phyloP scores from a whole-genome alignment of 2,113 vertebrate species.

The Erythrocebus patas region DNA sequence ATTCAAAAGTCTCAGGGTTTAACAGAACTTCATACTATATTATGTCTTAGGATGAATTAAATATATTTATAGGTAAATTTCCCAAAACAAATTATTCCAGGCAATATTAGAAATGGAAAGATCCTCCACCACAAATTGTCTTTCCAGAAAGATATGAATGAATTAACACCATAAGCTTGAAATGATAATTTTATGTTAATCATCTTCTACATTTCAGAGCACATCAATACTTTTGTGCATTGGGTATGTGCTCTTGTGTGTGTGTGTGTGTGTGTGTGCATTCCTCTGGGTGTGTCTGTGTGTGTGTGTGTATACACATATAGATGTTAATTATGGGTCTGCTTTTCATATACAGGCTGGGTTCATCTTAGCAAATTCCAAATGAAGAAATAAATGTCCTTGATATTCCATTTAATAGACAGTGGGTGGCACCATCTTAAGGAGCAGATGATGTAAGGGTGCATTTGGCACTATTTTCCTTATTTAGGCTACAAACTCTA shows the following conservation, averaged over 20 bases:
- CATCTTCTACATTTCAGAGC: slow-evolving; percentile 40
- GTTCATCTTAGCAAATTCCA: slow-evolving; percentile 47
- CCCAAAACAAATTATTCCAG: slow-evolving; percentile 51
- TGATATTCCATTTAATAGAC: slow-evolving; percentile 78
- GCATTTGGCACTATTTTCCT: slow-evolving; percentile 76
- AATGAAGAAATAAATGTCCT: slow-evolving; percentile 49
- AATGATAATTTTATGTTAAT: slow-evolving; percentile 72
- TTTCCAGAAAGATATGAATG: slow-evolving; percentile 48
- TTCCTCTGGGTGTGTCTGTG: neutral
- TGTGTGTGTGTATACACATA: neutral
- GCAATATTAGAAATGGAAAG: slow-evolving; percentile 47
- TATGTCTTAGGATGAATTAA: neutral
- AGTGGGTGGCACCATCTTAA: slow-evolving; percentile 76
- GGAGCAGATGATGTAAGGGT: slow-evolving; percentile 55
- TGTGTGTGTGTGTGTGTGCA: neutral
- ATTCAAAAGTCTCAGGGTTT: slow-evolving; percentile 11
- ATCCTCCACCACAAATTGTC: slow-evolving; percentile 41
- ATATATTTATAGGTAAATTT: slow-evolving; percentile 41
- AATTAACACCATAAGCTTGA: slow-evolving; percentile 62
- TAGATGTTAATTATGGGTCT: neutral
- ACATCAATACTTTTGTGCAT: slow-evolving; percentile 7
- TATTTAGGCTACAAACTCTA: slow-evolving; percentile 83
- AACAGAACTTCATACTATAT: neutral
- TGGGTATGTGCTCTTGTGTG: neutral
- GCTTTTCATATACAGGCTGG: neutral